Conservation (phyloP, 2,113 vertebrate genomes). For the Pleuronectes platessa region DNA sequence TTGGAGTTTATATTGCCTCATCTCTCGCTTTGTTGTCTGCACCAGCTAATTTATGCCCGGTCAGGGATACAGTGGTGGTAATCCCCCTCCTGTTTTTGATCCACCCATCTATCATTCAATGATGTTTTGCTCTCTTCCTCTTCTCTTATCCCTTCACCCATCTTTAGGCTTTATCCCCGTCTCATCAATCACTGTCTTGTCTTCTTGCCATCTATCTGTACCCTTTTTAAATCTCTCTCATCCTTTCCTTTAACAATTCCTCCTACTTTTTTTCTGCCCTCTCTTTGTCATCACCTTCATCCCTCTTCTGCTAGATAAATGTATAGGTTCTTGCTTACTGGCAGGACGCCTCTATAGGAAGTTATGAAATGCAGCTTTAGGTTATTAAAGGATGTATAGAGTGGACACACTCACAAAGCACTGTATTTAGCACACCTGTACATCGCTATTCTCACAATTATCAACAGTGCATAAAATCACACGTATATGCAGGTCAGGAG, state of each 20-base stretch:
- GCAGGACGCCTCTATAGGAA: slow-evolving; percentile 12
- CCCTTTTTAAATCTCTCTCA: not conserved
- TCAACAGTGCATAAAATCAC: not conserved
- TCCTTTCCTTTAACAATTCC: not conserved
- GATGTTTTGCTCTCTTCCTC: not conserved
- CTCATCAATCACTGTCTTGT: slow-evolving; percentile 8
- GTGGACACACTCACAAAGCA: not conserved
- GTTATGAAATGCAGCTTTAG: slow-evolving; percentile 26
- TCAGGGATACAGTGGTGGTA: slow-evolving; percentile 45
- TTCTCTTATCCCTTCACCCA: slow-evolving; percentile 2
- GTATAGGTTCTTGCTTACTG: slow-evolving; percentile 30
- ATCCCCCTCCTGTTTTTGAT: slow-evolving; percentile 28
- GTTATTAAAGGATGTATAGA: slow-evolving; percentile 28
- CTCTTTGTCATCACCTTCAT: slow-evolving; percentile 5
- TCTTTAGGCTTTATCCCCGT: slow-evolving; percentile 9
- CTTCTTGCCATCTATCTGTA: slow-evolving; percentile 9
- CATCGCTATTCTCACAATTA: no score
- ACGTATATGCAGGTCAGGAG: not conserved
- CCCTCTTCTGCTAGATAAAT: slow-evolving; percentile 31
- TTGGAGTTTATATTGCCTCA: slow-evolving; percentile 48
- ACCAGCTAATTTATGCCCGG: slow-evolving; percentile 57
- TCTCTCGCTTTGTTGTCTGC: slow-evolving; percentile 32
- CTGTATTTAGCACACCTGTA: not conserved
- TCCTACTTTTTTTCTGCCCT: not conserved
- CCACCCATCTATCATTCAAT: slow-evolving; percentile 19